Base-by-base conservation (phyloP, 2,888 invertebrate genomes). In the Branchellion lobata region DNA sequence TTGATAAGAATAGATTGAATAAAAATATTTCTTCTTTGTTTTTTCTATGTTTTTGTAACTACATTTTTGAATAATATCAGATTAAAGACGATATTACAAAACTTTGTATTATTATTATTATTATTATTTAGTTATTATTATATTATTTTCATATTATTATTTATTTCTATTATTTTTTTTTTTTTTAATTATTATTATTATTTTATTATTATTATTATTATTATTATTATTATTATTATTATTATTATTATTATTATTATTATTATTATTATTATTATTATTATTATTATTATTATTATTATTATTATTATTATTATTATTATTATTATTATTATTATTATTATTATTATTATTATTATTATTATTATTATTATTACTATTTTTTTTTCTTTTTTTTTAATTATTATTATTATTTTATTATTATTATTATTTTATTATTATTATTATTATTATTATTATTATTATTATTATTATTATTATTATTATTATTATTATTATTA, bases 381-480 rank as follows among this genome's bases (percentile, higher is more conserved):
- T 74, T 31, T 18, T n/a, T 11, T n/a, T 47, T 40, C 11, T 47
- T 1, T 24, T 27, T 40, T 47, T 74, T 3, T n/a, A 31, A 74
- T 47, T 36, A 27, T 27, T 40, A 47, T 24, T 47, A 36, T 27
- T 40, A 36, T 1, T 74, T n/a, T n/a, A n/a, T 33, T n/a, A 14
- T 72, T n/a, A n/a, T 33, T 33, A 18, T 34, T 33, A n/a, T 33
- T 31, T 34, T 74, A 74, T 47, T 47, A 47, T 47, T 74, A 74
- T 47, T 47, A 36, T 47, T 47, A 47, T 21, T 74, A 74, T 47
- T 27, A 36, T 21, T 47, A 74, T 47, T 40, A 74, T 47, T 74
- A 40, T 18, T n/a, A 27, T n/a, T 47, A 74, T 47, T 47, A 5
- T 24, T 27, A 74, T 47, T 74, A 2, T 47, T 40, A 74, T n/a